Evolutionary conservation across 1,140 invertebrate genomes (phyloP), one percentile per base, ranked within the genome.

Genomic region (Brachionus rubens): DNA sequence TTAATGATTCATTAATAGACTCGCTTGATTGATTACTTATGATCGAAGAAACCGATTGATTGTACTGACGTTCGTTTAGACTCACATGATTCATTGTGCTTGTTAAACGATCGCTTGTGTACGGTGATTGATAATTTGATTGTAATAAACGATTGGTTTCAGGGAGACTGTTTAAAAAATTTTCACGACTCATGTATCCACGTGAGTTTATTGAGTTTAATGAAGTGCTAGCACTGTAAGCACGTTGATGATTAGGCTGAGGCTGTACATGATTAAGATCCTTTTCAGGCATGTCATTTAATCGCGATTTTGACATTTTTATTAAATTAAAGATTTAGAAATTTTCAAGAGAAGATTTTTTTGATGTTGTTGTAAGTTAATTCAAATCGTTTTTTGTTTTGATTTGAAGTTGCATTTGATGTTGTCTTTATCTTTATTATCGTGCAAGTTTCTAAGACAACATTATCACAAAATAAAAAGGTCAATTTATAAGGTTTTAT

Each of bases 221-320:
- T 16, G 54, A n/a, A 33, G 54, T 3, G 12, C 26, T 36, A 43
- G 59, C 40, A 28, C 36, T 43, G 36, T 43, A 65, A 24, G 40
- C 54, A 16, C 54, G 54, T 7, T 59, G 40, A 43, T 65, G 59
- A 24, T 65, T 65, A 3, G 16, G 59, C 12, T 12, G n/a, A 24
- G 16, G 26, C 33, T 21, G 59, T 3, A 46, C 40, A 10, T 36
- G 59, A 43, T 36, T 21, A 36, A 65, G 59, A n/a, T 65, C 59
- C 21, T 65, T 65, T 65, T 65, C 59, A 2, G 59, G 59, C 3
- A 43, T 19, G 12, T 65, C 59, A 43, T 65, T 65, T 26, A 65
- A 24, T 14, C 40, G 7, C 19, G 59, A 26, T 65, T 65, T 65
- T 65, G 59, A 65, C 59, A 65, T 65, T 65, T 43, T 65, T 40